Percentiles rank a stretch among this genome's conserved stretches.
These are phyloP conservation scores for Halocynthia aurantium DNA, from an alignment of 23 tunicate genomes.

Conservation along the genomic window DNA sequence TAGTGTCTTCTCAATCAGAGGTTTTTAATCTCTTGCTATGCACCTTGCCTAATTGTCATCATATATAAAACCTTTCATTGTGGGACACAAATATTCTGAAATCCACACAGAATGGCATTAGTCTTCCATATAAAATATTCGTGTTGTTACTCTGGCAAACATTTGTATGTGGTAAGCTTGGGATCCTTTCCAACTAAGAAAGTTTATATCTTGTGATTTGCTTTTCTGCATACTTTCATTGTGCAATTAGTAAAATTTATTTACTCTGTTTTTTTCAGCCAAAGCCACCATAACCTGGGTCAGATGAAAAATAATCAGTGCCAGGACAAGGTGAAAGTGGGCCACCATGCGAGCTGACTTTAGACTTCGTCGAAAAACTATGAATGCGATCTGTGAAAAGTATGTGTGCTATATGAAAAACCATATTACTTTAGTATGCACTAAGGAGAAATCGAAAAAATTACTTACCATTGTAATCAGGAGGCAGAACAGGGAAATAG, in stretches of 20 bases:
- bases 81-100: no score
- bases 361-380: slow-evolving; percentile 49
- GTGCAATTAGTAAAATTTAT: neutral
- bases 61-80: no score
- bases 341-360: slow-evolving; percentile 67
- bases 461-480: slow-evolving; percentile 54
- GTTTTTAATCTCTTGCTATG: no score
- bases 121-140: no score
- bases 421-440: neutral
- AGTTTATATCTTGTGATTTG: neutral
- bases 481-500: slow-evolving; percentile 57
- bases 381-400: slow-evolving; percentile 27
- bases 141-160: no score
- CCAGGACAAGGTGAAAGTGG: slow-evolving; percentile 59
- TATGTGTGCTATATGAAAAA: neutral
- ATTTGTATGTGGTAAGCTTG: no score
- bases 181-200: no score
- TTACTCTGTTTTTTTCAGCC: slow-evolving; percentile 55
- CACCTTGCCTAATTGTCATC: no score
- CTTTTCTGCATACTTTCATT: neutral
- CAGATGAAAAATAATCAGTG: slow-evolving; percentile 54
- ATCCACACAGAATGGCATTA: no score
- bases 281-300: slow-evolving; percentile 50
- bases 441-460: neutral
- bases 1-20: no score